These are phyloP conservation scores for Cyprinodon diabolis DNA, from an alignment of 2,797 vertebrate genomes.

Conservation along the genomic window DNA sequence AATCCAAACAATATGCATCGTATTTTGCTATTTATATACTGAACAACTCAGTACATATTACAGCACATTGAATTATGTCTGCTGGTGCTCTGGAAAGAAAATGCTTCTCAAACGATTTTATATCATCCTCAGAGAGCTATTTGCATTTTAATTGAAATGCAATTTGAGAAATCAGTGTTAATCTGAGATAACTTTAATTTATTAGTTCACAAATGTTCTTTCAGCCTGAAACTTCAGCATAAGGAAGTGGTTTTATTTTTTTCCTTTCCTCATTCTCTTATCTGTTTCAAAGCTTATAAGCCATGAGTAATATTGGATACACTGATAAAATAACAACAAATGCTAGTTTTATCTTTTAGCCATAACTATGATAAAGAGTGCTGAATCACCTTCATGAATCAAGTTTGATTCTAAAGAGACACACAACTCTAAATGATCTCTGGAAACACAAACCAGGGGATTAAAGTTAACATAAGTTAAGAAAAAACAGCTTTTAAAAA, in stretches of 20 bases:
- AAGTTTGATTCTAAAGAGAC: not conserved
- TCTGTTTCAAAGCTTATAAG: not conserved
- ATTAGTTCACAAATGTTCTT: not conserved
- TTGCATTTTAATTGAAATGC: slow-evolving; percentile 38
- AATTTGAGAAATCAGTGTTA: slow-evolving; percentile 28
- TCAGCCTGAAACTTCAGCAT: slow-evolving; percentile 14
- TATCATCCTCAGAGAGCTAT: slow-evolving; percentile 13
- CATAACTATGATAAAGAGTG: not conserved
- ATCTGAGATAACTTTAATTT: slow-evolving; percentile 21
- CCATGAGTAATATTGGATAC: slow-evolving; percentile 9
- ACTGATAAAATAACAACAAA: slow-evolving; percentile 7
- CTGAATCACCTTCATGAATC: not conserved
- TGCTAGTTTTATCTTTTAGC: slow-evolving; percentile 31
- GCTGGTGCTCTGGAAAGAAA: slow-evolving; percentile 7
- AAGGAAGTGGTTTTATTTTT: slow-evolving; percentile 30
- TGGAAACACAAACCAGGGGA: not conserved
- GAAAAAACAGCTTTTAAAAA: no score
- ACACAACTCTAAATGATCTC: not conserved
- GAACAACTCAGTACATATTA: not conserved
- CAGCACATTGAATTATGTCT: slow-evolving; percentile 18
- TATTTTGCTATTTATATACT: not conserved
- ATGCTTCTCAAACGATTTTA: slow-evolving; percentile 17
- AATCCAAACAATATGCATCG: no score
- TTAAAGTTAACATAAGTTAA: not conserved
- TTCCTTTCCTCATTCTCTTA: slow-evolving; percentile 7